Evolutionary conservation across 2,888 invertebrate species (phyloP), one percentile per base, ranked within the genome.

Genomic region (Panzeria rudis): DNA sequence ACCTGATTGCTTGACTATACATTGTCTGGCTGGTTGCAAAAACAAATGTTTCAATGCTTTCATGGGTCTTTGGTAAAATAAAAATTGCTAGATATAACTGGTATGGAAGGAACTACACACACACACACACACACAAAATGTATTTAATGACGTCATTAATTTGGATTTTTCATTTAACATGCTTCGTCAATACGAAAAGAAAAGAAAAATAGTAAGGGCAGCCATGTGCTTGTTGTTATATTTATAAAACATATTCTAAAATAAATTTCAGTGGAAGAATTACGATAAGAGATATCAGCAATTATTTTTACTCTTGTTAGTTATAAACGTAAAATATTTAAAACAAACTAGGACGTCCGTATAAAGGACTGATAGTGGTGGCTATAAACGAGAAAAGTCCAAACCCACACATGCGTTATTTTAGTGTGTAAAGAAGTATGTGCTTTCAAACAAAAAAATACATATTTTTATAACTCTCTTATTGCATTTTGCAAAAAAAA

Each of bases 141-240:
- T 52, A 11, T 23, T 15, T 35, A 32, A 72, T 76, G 86, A 84
- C 86, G 86, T 84, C 84, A 84, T 77, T 76, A 80, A n/a, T 77
- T 81, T 17, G 9, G n/a, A 25, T 15, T 54, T 71, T 61, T 71
- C 25, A 8, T 29, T 38, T 35, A 1, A 71, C 23, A 13, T 59
- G 5, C 47, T 83, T 76, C 69, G 29, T 23, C n/a, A 61, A 82
- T 25, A 62, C 11, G 8, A 35, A 62, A 17, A n/a, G n/a, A n/a
- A 38, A 52, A 32, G 0, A 7, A 15, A 69, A 54, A 25, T 32
- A 13, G 56, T 23, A 54, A 44, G 47, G 59, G 50, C 62, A 77
- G 54, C 29, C 20, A 23, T 38, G 20, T 25, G 20, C 23, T 9
- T 52, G 32, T 15, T 68, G 25, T 73, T 73, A 59, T 69, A 71